A percentile compares a stretch with the other conserved stretches of the same genome.
Conservation (phyloP, 2,797 vertebrate species). For the Meda fulgida region DNA sequence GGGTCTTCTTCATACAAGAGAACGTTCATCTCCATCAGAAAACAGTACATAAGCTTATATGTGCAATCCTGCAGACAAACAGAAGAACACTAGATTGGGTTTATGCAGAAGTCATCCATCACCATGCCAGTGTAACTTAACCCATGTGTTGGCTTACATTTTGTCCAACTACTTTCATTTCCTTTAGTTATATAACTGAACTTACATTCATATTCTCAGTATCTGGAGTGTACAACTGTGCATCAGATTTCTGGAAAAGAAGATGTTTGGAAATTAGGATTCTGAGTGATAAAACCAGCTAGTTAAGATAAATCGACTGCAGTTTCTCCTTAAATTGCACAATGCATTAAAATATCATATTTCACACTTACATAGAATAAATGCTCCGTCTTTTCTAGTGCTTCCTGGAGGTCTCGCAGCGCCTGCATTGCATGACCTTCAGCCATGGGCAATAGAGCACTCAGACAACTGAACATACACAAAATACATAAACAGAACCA, state of each 20-base stretch:
- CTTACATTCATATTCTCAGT: slow-evolving; percentile 64
- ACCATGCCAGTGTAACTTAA: neutral
- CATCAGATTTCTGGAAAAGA: slow-evolving; percentile 68
- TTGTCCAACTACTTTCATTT: neutral
- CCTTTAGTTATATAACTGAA: neutral
- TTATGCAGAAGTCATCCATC: neutral
- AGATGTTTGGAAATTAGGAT: neutral
- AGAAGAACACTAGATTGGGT: neutral
- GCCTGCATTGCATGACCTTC: neutral
- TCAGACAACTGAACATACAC: slow-evolving; percentile 51
- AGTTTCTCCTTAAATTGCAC: neutral
- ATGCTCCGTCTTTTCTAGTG: neutral
- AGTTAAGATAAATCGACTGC: neutral
- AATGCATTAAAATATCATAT: slow-evolving; percentile 36
- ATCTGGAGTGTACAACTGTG: slow-evolving; percentile 70
- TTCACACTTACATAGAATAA: slow-evolving; percentile 66
- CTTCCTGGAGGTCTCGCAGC: accelerated
- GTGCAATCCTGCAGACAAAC: slow-evolving; percentile 65
- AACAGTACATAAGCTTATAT: slow-evolving; percentile 67
- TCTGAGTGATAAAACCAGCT: neutral
- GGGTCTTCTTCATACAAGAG: slow-evolving; percentile 63
- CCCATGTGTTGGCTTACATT: neutral
- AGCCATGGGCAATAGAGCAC: slow-evolving; percentile 42
- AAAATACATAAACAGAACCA: slow-evolving; percentile 7
- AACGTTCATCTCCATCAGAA: slow-evolving; percentile 73